These are phyloP conservation scores for Drosophila atroscutellata DNA, from an alignment of 2,888 invertebrate genomes.

Conservation along the genomic window DNA sequence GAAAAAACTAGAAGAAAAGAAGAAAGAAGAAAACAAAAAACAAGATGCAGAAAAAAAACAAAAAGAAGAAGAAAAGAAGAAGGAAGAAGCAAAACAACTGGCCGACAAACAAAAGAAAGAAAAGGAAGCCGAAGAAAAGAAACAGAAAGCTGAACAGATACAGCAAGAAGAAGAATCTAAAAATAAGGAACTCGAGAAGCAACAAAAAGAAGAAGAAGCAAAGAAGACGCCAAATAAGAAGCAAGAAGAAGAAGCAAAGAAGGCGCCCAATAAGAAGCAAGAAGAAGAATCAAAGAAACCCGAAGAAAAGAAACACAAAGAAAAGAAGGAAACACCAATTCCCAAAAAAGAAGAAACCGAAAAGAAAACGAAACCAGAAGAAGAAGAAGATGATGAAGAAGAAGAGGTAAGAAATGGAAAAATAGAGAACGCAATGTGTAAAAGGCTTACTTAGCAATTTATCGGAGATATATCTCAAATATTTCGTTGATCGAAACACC, in stretches of 20 bases:
- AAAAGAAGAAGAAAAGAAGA: conserved; percentile 47
- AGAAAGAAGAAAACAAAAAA: conserved; percentile 1
- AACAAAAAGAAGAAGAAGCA: background rate
- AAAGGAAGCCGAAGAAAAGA: conserved; percentile 18
- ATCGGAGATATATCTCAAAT: background rate
- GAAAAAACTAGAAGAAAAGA: conserved; percentile 1
- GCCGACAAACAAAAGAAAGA: background rate
- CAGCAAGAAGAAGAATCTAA: conserved; percentile 12
- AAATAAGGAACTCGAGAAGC: background rate
- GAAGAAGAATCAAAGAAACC: background rate
- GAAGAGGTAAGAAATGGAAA: background rate
- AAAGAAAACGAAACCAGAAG: background rate
- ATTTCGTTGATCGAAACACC: background rate
- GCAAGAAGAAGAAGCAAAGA: background rate
- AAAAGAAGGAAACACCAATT: background rate
- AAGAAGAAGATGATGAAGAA: background rate
- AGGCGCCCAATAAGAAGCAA: background rate
- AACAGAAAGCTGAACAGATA: conserved; percentile 45
- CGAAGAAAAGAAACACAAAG: background rate
- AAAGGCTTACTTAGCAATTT: background rate
- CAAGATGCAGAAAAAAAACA: conserved; percentile 16
- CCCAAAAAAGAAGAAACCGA: background rate
- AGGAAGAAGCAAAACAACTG: background rate
- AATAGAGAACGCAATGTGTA: background rate
- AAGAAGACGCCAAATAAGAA: background rate